A percentile compares a stretch with the other conserved stretches of the same genome.
Conservation (phyloP, 2,113 vertebrate genomes). For the Orientallactaga bullata region DNA sequence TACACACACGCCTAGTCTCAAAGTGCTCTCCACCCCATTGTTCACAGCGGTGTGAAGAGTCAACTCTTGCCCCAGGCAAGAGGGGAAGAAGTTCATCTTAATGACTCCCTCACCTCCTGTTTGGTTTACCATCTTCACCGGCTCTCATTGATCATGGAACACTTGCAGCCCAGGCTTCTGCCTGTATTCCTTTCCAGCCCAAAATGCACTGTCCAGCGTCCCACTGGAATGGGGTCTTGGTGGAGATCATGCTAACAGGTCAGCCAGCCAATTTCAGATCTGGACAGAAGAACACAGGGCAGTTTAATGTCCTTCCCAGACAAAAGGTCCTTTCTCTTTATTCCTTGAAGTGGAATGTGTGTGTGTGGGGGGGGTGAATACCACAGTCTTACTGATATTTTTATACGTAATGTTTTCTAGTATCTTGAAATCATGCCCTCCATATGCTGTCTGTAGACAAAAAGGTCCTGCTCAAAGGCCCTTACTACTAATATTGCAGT, state of each 20-base stretch:
- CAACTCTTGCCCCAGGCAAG: background rate
- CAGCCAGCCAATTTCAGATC: background rate
- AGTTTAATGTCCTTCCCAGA: background rate
- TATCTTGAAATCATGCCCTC: background rate
- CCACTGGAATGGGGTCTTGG: too few species aligned
- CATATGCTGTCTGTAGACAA: fast-evolving
- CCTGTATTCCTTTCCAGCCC: background rate
- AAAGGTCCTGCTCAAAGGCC: background rate
- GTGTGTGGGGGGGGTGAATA: too few species aligned
- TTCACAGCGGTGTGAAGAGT: background rate
- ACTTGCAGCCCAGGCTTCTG: background rate
- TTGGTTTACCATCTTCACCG: background rate
- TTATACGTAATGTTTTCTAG: background rate
- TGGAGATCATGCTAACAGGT: background rate
- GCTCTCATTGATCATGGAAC: background rate
- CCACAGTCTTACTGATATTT: background rate
- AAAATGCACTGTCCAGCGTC: too few species aligned
- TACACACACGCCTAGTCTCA: fast-evolving
- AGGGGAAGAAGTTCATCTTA: background rate
- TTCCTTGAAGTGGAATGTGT: background rate
- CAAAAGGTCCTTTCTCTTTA: background rate
- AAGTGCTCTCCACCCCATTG: background rate
- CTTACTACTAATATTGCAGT: background rate
- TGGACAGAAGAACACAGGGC: background rate
- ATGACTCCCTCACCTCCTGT: background rate